phyloP scores from a whole-genome alignment of 64 coral and sea anemone species.

The Stichodactyla helianthus region DNA sequence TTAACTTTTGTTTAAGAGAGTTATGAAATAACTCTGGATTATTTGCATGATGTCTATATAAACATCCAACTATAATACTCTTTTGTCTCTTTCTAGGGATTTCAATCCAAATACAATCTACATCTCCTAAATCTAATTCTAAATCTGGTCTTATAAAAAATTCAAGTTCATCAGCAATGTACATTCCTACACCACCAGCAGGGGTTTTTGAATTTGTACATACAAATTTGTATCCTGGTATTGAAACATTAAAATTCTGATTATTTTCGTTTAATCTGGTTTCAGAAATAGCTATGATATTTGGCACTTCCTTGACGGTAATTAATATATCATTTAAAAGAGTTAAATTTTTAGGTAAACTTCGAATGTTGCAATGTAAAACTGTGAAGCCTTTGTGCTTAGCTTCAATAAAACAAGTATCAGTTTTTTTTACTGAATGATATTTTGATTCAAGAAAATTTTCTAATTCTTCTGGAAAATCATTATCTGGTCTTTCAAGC shows the following conservation, averaged over 20 bases:
- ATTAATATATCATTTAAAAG: too few species aligned
- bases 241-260: not conserved
- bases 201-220: constrained; percentile 6
- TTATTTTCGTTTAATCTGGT: too few species aligned
- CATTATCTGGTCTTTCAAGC: too few species aligned
- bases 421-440: too few species aligned
- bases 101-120: constrained; percentile 27
- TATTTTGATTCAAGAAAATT: too few species aligned
- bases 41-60: constrained; percentile 22
- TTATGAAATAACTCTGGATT: not conserved
- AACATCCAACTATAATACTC: constrained; percentile 8
- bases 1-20: not conserved
- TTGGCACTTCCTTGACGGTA: too few species aligned
- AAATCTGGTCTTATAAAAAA: not conserved
- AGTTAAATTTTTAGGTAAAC: too few species aligned
- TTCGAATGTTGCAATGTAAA: too few species aligned
- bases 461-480: too few species aligned
- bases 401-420: too few species aligned
- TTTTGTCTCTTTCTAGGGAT: constrained; percentile 21
- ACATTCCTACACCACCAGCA: constrained; percentile 29
- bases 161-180: constrained; percentile 1
- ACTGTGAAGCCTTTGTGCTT: too few species aligned
- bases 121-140: not conserved
- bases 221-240: constrained; percentile 20
- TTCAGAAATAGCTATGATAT: too few species aligned